phyloP scores from a whole-genome alignment of 2,888 invertebrate genomes.

The Odontomyia ornata region DNA sequence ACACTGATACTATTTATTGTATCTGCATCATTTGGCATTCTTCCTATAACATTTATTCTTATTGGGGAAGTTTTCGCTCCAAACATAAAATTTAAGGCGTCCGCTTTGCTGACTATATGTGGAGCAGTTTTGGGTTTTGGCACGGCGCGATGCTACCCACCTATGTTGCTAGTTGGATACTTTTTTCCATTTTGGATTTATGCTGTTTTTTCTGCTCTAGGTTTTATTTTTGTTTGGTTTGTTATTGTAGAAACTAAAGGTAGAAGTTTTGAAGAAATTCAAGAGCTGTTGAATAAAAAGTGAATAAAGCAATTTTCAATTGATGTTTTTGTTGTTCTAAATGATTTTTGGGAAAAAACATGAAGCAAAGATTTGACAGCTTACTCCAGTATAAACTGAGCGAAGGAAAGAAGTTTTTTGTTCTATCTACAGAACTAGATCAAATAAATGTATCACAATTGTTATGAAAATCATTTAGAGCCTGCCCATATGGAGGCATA shows the following conservation, averaged over 20 bases:
- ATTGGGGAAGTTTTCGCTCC: conserved; percentile 84
- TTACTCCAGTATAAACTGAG: too few relatives aligned
- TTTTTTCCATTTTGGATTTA: conserved; percentile 79
- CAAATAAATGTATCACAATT: too few relatives aligned
- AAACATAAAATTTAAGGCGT: conserved; percentile 79
- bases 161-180: conserved; percentile 70
- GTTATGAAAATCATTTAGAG: too few relatives aligned
- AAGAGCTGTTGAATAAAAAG: conserved; percentile 73
- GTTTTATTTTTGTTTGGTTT: conserved; percentile 77
- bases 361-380: too few relatives aligned
- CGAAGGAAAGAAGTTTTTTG: too few relatives aligned
- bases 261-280: conserved; percentile 84
- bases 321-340: too few relatives aligned
- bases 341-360: too few relatives aligned
- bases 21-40: conserved; percentile 78
- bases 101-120: conserved; percentile 78
- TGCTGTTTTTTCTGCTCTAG: conserved; percentile 68
- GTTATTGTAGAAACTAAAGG: conserved; percentile 90
- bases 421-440: too few relatives aligned
- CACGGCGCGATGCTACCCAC: conserved; percentile 75
- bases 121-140: conserved; percentile 82
- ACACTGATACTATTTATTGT: conserved; percentile 77
- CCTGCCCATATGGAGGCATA: too few relatives aligned
- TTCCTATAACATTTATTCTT: conserved; percentile 84
- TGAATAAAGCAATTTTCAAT: too few relatives aligned